phyloP scores from a whole-genome alignment of 2,888 invertebrate species.

The Acronicta aceris region DNA sequence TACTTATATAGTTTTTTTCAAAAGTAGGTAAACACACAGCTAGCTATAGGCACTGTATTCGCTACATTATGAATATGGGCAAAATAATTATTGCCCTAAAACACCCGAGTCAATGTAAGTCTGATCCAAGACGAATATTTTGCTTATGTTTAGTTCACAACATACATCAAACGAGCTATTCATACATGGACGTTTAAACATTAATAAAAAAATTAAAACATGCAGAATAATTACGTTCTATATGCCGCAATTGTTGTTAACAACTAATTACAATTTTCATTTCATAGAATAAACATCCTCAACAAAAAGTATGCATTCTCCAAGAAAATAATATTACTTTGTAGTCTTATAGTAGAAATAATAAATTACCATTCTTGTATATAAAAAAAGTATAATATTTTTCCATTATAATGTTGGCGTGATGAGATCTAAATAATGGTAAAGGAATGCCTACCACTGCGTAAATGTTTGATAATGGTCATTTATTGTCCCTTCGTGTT shows the following conservation, averaged over 20 bases:
- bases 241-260: neutral
- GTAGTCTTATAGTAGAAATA: constrained; percentile 27
- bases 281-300: neutral
- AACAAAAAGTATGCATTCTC: neutral
- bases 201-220: neutral
- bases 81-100: neutral
- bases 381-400: constrained; percentile 39
- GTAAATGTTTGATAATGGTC: constrained; percentile 33
- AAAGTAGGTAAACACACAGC: constrained; percentile 53
- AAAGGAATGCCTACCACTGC: constrained; percentile 27
- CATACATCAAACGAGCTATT: neutral
- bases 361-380: constrained; percentile 44
- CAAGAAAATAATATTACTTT: neutral
- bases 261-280: neutral
- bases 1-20: no score
- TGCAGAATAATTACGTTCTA: neutral
- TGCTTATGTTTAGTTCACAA: neutral
- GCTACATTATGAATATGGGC: no score
- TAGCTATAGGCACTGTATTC: constrained; percentile 9
- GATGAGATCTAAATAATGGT: constrained; percentile 51
- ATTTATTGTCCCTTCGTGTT: constrained; percentile 48
- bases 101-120: constrained; percentile 16
- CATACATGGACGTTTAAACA: neutral
- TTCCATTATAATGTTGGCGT: constrained; percentile 31
- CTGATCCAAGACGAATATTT: neutral